phyloP scores from a whole-genome alignment of 2,888 invertebrate species.

The Erynnis tages region DNA sequence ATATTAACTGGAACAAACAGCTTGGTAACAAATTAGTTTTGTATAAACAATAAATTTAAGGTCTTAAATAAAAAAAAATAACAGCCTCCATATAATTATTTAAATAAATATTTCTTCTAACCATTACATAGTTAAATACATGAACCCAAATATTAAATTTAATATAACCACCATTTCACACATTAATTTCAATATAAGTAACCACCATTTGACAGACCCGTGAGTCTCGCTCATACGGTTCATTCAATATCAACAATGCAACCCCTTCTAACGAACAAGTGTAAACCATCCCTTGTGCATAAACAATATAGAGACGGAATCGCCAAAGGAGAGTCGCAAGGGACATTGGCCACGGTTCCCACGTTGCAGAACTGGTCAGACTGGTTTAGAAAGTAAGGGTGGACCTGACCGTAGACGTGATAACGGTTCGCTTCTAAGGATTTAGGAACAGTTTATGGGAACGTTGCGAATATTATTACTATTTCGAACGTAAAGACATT shows the following conservation, averaged over 20 bases:
- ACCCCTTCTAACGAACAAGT: conserved; percentile 42
- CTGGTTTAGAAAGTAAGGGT: conserved; percentile 58
- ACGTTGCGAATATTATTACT: conserved; percentile 20
- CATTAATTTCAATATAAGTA: too few relatives aligned
- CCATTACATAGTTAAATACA: too few relatives aligned
- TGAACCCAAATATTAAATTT: too few relatives aligned
- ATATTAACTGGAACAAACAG: too few relatives aligned
- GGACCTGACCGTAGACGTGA: conserved; percentile 54
- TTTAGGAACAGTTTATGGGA: conserved; percentile 46
- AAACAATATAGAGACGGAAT: conserved; percentile 26
- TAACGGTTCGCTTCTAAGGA: conserved; percentile 50
- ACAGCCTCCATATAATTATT: too few relatives aligned
- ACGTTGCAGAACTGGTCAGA: conserved; percentile 65
- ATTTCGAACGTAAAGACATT: too few relatives aligned
- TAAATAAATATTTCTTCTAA: too few relatives aligned
- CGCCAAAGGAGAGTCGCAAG: conserved; percentile 42
- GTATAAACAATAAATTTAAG: too few relatives aligned
- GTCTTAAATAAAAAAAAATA: too few relatives aligned
- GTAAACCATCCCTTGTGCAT: conserved; percentile 35
- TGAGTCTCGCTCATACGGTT: conserved; percentile 17
- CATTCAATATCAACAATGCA: conserved; percentile 24
- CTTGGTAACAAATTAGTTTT: too few relatives aligned
- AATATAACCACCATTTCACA: too few relatives aligned
- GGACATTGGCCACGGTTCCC: conserved; percentile 65
- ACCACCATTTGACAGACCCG: too few relatives aligned